These are phyloP conservation scores for Drosophila fuyamai DNA, from an alignment of 1,140 invertebrate genomes.

Conservation along the genomic window DNA sequence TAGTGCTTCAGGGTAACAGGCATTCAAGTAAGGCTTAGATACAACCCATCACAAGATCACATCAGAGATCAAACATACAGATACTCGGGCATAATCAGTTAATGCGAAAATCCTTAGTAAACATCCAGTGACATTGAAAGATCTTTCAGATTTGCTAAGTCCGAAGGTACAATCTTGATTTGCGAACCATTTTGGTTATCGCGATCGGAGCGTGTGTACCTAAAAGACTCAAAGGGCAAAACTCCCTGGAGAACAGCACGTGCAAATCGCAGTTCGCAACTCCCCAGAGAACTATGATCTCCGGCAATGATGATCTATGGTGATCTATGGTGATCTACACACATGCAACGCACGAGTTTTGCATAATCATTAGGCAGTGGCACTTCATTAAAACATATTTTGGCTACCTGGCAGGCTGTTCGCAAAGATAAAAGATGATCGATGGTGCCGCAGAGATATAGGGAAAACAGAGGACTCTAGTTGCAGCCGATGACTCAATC, in stretches of 20 bases:
- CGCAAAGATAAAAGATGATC: constrained; percentile 19
- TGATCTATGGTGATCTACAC: constrained; percentile 1
- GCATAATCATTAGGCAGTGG: constrained; percentile 63
- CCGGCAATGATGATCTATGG: constrained; percentile 28
- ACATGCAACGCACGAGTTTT: constrained; percentile 42
- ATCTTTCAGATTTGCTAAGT: not conserved
- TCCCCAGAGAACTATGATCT: constrained; percentile 38
- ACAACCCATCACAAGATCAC: not conserved
- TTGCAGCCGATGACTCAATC: constrained; percentile 63
- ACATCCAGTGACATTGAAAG: constrained; percentile 6
- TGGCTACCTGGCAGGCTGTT: constrained; percentile 54
- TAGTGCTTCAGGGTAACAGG: not conserved
- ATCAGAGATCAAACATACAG: not conserved
- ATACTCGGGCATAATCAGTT: constrained; percentile 7
- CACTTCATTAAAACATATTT: constrained; percentile 75
- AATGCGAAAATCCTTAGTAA: constrained; percentile 16
- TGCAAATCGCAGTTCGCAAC: constrained; percentile 22
- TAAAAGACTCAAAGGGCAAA: not conserved
- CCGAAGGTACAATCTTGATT: not conserved
- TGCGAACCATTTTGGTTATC: constrained; percentile 21
- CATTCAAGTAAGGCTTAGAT: too few relatives aligned
- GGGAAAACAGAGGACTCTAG: not conserved
- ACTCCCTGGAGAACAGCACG: constrained; percentile 20
- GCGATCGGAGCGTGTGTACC: constrained; percentile 1
- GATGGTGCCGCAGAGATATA: constrained; percentile 21